Base-by-base conservation (phyloP, 2,888 invertebrate species). In the Eueremaeus valkanovi region DNA sequence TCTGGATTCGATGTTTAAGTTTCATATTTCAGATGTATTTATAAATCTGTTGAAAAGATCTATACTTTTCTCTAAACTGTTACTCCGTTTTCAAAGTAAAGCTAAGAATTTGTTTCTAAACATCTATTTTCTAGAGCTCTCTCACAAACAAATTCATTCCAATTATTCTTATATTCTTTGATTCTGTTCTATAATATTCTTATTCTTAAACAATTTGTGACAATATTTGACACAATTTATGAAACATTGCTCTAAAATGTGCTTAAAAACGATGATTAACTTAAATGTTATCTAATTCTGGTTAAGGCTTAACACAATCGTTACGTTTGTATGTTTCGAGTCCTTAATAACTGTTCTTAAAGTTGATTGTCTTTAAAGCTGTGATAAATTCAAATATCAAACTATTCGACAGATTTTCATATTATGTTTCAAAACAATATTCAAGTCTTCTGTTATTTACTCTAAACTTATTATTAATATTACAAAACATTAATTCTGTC, bases 31-130 rank as follows among this genome's bases (percentile, higher is more conserved):
- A n/a, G 21, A 33, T 66, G 29, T 66, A 33, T 36, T 33, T 66
- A 66, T 66, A 66, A 55, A 36, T 40, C 66, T 66, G 66, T 66
- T 66, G 63, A 55, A 55, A 3, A 29, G 18, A 55, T 66, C 66
- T 66, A 27, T 58, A 33, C 55, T 55, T 55, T 55, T 55, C 63
- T 55, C 29, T 49, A 1, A 66, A 36, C 21, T 31, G 66, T 66
- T 66, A 66, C 66, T 66, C 66, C 66, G 58, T 29, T 21, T 66
- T 66, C 70, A 70, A 70, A 70, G 70, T 70, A 70, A 70, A n/a
- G n/a, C n/a, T n/a, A n/a, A n/a, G n/a, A n/a, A n/a, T n/a, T 61
- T 31, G 45, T 45, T 45, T 45, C 45, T 13, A 45, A 45, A 45
- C n/a, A n/a, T n/a, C n/a, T n/a, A 13, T 11, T 13, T 45, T 3